Evolutionary conservation across 2,113 vertebrate species (phyloP).

Genomic region (Tachysurus fulvidraco): DNA sequence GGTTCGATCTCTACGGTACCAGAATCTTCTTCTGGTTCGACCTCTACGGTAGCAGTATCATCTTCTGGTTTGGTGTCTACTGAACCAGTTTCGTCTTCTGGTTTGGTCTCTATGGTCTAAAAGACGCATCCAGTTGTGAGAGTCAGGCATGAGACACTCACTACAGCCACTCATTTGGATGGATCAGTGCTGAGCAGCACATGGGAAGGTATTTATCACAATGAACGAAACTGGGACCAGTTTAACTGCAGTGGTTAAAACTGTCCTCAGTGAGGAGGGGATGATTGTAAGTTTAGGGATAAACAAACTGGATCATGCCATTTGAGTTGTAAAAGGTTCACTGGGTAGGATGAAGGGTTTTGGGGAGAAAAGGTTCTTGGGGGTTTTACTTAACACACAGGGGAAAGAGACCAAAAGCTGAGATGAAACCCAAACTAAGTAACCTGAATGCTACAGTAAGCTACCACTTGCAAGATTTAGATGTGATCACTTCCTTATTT

Average conservation of each 20-base stretch:
- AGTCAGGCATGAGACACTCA: conserved; percentile 40
- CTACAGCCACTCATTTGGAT: conserved; percentile 44
- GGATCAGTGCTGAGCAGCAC: conserved; percentile 31
- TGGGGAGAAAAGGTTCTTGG: background rate
- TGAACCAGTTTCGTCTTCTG: conserved; percentile 49
- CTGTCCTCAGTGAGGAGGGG: conserved; percentile 36
- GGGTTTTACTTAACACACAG: background rate
- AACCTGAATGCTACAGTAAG: background rate
- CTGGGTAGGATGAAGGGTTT: conserved; percentile 36
- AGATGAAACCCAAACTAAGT: background rate
- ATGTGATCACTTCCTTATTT: background rate
- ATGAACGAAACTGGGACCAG: conserved; percentile 45
- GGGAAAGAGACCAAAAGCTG: background rate
- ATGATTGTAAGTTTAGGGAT: conserved; percentile 31
- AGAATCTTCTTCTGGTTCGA: conserved; percentile 45
- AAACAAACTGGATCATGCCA: conserved; percentile 38
- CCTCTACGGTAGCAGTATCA: conserved; percentile 46
- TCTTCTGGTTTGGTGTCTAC: conserved; percentile 49
- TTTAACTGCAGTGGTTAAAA: conserved; percentile 46
- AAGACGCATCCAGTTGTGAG: conserved; percentile 53
- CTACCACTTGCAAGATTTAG: background rate
- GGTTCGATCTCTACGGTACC: conserved; percentile 43
- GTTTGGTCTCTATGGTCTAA: conserved; percentile 53
- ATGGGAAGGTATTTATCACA: conserved; percentile 28
- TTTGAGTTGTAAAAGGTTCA: conserved; percentile 32